Percentiles rank a stretch among this genome's conserved stretches.
Evolutionary conservation across 2,113 vertebrate genomes (phyloP).

Genomic region (Tinamus guttatus): DNA sequence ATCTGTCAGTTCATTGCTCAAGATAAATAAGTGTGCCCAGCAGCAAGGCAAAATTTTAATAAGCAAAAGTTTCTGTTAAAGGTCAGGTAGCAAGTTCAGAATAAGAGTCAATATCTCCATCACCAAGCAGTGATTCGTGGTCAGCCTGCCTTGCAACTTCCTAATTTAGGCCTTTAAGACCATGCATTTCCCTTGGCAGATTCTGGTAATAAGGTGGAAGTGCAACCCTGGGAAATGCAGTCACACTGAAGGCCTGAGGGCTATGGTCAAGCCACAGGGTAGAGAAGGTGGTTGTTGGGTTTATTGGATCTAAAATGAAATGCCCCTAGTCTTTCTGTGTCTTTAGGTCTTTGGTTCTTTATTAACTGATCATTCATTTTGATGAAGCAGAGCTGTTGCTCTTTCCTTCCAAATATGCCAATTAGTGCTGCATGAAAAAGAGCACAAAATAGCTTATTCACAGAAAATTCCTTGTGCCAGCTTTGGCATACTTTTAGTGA

Average conservation of each 20-base stretch:
- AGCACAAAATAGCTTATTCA: background rate
- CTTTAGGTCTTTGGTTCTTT: background rate
- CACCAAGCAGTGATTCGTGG: background rate
- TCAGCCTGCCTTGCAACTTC: background rate
- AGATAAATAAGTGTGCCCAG: background rate
- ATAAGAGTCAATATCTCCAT: background rate
- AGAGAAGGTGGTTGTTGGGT: background rate
- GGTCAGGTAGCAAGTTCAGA: background rate
- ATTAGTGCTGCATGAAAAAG: background rate
- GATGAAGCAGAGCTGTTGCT: background rate
- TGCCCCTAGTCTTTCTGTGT: background rate
- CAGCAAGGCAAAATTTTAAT: background rate
- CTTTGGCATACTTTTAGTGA: background rate
- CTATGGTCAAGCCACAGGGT: background rate
- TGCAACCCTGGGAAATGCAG: background rate
- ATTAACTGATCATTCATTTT: background rate
- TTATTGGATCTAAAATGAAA: background rate
- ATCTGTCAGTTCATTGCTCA: background rate
- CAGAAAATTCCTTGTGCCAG: background rate
- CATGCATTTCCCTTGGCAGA: background rate
- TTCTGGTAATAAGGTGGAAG: background rate
- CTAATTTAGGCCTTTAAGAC: accelerated
- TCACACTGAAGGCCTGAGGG: background rate
- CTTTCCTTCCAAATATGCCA: background rate
- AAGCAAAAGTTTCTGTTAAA: background rate